Evolutionary conservation across 2,888 invertebrate genomes (phyloP), one percentile per base, ranked within the genome.

Genomic region (Parapristionchus giblindavisi): DNA sequence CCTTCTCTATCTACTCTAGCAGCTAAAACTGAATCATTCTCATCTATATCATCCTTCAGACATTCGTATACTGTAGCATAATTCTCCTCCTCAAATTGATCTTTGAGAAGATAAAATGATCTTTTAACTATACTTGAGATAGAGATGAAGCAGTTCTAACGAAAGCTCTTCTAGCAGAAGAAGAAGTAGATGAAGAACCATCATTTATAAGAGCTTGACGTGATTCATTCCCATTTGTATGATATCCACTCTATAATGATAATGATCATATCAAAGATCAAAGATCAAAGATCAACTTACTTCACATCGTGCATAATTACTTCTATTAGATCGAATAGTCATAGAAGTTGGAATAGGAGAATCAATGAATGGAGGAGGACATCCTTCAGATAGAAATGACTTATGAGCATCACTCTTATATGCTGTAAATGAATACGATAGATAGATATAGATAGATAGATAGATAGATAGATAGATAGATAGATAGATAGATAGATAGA

Each of bases 51-150:
- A 5, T 29, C 40, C 21, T 56, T 27, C 27, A 40, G 36, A 56
- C 56, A 71, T 8, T 71, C 70, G 38, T 71, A 71, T 11, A 71
- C 70, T 11, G 70, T 71, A 8, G 70, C 70, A 71, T 71, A 71
- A 38, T 36, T 71, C 14, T 71, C 56, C 1, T 71, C 70, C 66
- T 66, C 32, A n/a, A n/a, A n/a, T n/a, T n/a, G n/a, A n/a, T n/a
- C n/a, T n/a, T n/a, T n/a, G n/a, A n/a, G n/a, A n/a, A n/a, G n/a
- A n/a, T n/a, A n/a, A n/a, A n/a, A n/a, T n/a, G n/a, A n/a, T n/a
- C n/a, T n/a, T n/a, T n/a, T n/a, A 14, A 54, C 54, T n/a, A n/a
- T n/a, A 63, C 65, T 34, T 66, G 48, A 29, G 66, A 66, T 5
- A 66, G 40, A 21, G 66, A 66, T 21, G 70, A 70, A 38, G 70